Conservation (phyloP, 2,888 invertebrate genomes). For the Chirona hameri region DNA sequence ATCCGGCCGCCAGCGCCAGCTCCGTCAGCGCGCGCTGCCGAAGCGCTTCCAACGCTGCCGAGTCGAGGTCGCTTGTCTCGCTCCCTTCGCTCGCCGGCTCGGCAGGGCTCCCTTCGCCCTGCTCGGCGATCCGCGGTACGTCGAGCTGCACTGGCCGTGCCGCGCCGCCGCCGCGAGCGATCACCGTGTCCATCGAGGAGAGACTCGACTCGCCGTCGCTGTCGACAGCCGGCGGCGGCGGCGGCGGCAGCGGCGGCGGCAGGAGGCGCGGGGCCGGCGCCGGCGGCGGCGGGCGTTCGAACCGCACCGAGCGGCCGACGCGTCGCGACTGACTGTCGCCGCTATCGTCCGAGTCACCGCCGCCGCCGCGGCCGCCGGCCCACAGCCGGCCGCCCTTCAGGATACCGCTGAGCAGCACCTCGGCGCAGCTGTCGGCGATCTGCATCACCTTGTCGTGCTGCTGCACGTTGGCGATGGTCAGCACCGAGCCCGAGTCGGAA, state of each 20-base stretch:
- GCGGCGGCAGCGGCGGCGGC: slow-evolving; percentile 25
- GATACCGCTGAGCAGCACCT: slow-evolving; percentile 58
- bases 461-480: slow-evolving; percentile 39
- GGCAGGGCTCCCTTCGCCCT: slow-evolving; percentile 34
- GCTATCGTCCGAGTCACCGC: slow-evolving; percentile 40
- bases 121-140: neutral
- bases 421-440: slow-evolving; percentile 31
- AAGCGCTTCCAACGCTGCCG: slow-evolving; percentile 34
- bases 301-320: slow-evolving; percentile 32
- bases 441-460: slow-evolving; percentile 38
- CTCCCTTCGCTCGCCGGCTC: slow-evolving; percentile 35
- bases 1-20: slow-evolving; percentile 36
- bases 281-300: slow-evolving; percentile 34
- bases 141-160: slow-evolving; percentile 34
- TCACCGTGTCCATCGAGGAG: slow-evolving; percentile 33
- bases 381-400: slow-evolving; percentile 73
- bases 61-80: slow-evolving; percentile 37
- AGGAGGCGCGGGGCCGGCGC: slow-evolving; percentile 36
- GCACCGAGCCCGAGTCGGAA: neutral
- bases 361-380: slow-evolving; percentile 56
- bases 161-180: slow-evolving; percentile 35
- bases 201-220: slow-evolving; percentile 38
- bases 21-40: slow-evolving; percentile 34
- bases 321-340: neutral
- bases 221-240: neutral